Percentiles rank a stretch among this genome's conserved stretches.
These are phyloP conservation scores for Pachypanchax playfairii DNA, from an alignment of 2,113 vertebrate species.

Conservation along the genomic window DNA sequence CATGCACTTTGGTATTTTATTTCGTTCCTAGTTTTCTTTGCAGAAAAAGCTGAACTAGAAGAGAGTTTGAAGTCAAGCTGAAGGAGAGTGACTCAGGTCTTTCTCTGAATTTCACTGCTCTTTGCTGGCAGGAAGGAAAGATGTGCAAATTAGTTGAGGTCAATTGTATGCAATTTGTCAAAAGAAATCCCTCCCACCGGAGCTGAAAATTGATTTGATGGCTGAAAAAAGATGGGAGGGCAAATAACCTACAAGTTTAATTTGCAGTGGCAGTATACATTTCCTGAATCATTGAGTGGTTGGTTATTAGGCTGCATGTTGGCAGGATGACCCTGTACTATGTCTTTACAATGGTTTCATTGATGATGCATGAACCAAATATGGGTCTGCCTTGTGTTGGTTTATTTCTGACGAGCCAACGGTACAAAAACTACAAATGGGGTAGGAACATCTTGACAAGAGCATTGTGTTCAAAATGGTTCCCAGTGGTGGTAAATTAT, in stretches of 20 bases:
- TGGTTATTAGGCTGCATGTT: slow-evolving; percentile 3
- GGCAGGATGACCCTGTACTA: slow-evolving; percentile 5
- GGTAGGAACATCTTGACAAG: slow-evolving; percentile 38
- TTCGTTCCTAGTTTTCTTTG: slow-evolving; percentile 7
- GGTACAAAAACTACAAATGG: slow-evolving; percentile 40
- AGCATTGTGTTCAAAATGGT: slow-evolving; percentile 33
- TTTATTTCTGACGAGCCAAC: slow-evolving; percentile 52
- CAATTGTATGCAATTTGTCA: slow-evolving; percentile 23
- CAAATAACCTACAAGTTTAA: slow-evolving; percentile 14
- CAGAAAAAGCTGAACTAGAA: not conserved
- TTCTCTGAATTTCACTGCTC: not conserved
- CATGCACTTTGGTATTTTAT: slow-evolving; percentile 21
- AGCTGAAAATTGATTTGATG: slow-evolving; percentile 23
- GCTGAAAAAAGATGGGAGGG: not conserved
- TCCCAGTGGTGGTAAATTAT: slow-evolving; percentile 32
- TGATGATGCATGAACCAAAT: slow-evolving; percentile 21
- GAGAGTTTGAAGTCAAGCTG: slow-evolving; percentile 6
- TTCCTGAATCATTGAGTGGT: not conserved
- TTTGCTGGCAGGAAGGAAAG: slow-evolving; percentile 22
- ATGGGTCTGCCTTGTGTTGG: not conserved
- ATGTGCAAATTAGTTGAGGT: slow-evolving; percentile 38
- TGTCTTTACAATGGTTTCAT: slow-evolving; percentile 14
- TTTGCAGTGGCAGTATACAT: slow-evolving; percentile 7
- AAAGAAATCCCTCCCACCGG: slow-evolving; percentile 16
- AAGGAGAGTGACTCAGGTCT: slow-evolving; percentile 41